Percentiles rank a stretch among this genome's conserved stretches.
These are phyloP conservation scores for Anarrhichthys ocellatus DNA, from an alignment of 2,113 vertebrate genomes.

Conservation along the genomic window DNA sequence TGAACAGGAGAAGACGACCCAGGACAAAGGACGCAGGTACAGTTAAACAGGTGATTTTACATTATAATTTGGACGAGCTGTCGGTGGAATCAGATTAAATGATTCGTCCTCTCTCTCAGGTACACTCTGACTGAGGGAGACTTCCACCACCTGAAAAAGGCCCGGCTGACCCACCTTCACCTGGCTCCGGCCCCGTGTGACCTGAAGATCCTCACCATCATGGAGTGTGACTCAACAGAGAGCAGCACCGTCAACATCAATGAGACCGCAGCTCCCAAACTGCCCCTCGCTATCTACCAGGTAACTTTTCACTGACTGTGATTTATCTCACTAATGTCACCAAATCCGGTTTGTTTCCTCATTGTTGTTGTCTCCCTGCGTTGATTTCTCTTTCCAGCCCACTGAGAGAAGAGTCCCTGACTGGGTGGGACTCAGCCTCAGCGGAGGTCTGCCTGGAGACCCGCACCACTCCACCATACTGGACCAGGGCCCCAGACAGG, in stretches of 20 bases:
- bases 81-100: background rate
- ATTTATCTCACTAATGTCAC: background rate
- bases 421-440: slow-evolving; percentile 86
- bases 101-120: slow-evolving; percentile 71
- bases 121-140: slow-evolving; percentile 98
- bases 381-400: slow-evolving; percentile 57
- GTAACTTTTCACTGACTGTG: slow-evolving; percentile 66
- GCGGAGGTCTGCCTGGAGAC: slow-evolving; percentile 92
- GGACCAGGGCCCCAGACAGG: slow-evolving; percentile 80
- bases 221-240: slow-evolving; percentile 92
- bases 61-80: too few species aligned
- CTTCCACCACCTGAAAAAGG: slow-evolving; percentile 97
- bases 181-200: slow-evolving; percentile 83
- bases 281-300: slow-evolving; percentile 92
- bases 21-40: slow-evolving; percentile 95
- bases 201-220: slow-evolving; percentile 95
- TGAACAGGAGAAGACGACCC: slow-evolving; percentile 88
- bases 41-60: background rate
- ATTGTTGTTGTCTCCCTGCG: background rate
- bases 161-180: slow-evolving; percentile 92
- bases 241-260: slow-evolving; percentile 84
- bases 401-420: slow-evolving; percentile 74
- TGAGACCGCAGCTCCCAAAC: slow-evolving; percentile 79
- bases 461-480: slow-evolving; percentile 88
- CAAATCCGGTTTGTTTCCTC: background rate